phyloP scores from a whole-genome alignment of 2,888 invertebrate genomes.

The Leptinotarsa haldemani region DNA sequence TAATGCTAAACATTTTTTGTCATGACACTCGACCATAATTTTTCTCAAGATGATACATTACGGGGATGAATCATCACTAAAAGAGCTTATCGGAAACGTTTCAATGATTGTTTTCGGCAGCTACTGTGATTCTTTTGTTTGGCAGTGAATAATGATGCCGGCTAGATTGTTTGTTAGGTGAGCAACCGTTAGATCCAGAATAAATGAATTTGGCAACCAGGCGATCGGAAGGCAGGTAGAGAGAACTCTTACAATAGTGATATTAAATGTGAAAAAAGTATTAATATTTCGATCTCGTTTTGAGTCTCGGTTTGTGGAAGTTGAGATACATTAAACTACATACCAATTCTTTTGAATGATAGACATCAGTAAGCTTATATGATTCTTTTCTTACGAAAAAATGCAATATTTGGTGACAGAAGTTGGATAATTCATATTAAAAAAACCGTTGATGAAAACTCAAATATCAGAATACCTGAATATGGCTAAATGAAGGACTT shows the following conservation, averaged over 20 bases:
- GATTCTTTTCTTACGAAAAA: no score
- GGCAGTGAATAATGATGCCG: conserved; percentile 49
- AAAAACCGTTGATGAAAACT: no score
- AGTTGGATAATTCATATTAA: no score
- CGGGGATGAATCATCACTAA: conserved; percentile 47
- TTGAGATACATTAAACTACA: no score
- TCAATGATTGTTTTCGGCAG: conserved; percentile 51
- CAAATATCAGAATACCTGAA: no score
- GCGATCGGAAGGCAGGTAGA: conserved; percentile 39
- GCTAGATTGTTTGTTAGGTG: conserved; percentile 43
- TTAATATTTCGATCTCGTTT: no score
- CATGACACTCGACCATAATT: conserved; percentile 25
- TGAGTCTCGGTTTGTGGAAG: no score
- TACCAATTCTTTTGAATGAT: no score
- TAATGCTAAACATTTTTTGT: not conserved
- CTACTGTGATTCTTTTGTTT: conserved; percentile 52
- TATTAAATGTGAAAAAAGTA: no score
- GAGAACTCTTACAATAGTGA: conserved; percentile 6
- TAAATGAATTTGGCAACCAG: conserved; percentile 41
- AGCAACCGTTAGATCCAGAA: conserved; percentile 34
- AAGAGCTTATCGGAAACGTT: conserved; percentile 43
- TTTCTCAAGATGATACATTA: conserved; percentile 36
- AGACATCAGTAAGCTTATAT: no score
- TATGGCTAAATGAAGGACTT: no score
- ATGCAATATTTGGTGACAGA: no score